A percentile compares a stretch with the other conserved stretches of the same genome.
phyloP scores from a whole-genome alignment of 2,888 invertebrate species.

The Antitype chi region DNA sequence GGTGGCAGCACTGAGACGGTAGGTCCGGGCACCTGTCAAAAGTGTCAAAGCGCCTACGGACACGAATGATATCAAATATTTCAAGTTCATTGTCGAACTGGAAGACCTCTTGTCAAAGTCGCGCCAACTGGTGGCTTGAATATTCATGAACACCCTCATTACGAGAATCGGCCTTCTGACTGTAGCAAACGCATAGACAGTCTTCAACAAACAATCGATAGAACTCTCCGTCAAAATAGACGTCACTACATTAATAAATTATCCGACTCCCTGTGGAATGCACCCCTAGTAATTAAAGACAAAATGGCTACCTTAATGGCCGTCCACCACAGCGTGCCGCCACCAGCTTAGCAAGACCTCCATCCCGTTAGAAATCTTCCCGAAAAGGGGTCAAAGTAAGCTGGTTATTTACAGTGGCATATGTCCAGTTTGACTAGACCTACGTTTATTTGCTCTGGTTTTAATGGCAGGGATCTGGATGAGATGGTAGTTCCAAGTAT shows the following conservation, averaged over 20 bases:
- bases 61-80: too few relatives aligned
- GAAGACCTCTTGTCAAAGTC: too few relatives aligned
- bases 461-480: conserved; percentile 18
- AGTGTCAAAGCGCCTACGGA: too few relatives aligned
- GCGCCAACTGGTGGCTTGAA: too few relatives aligned
- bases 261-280: conserved; percentile 60
- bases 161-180: too few relatives aligned
- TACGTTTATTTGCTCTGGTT: background rate
- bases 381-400: background rate
- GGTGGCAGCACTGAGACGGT: too few relatives aligned
- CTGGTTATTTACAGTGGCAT: background rate
- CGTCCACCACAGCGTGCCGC: conserved; percentile 35
- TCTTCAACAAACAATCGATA: conserved; percentile 5
- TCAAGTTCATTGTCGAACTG: too few relatives aligned
- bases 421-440: conserved; percentile 25
- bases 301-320: conserved; percentile 65
- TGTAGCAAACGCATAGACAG: background rate
- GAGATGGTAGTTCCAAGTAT: conserved; percentile 27
- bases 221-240: background rate
- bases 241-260: conserved; percentile 53
- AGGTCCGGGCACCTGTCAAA: too few relatives aligned
- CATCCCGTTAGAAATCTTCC: background rate
- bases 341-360: conserved; percentile 24
- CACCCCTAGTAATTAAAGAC: conserved; percentile 66
- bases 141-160: too few relatives aligned